Percentiles rank a stretch among this genome's conserved stretches.
These are phyloP conservation scores for Diorhabda carinulata DNA, from an alignment of 1,140 invertebrate species.

Conservation along the genomic window DNA sequence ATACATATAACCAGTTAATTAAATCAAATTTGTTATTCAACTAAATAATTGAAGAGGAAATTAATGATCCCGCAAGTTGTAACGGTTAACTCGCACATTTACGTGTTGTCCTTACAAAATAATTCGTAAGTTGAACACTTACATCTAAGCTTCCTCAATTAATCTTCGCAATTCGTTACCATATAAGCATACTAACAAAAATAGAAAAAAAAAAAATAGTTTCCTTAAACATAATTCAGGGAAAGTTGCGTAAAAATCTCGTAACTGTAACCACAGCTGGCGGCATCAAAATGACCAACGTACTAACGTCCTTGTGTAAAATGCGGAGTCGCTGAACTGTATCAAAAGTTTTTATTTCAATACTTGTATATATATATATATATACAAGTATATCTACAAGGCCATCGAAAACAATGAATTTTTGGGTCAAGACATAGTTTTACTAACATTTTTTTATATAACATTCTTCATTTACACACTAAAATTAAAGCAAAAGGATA, in stretches of 20 bases:
- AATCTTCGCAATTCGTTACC: not conserved
- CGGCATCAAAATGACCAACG: not conserved
- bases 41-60: too few relatives aligned
- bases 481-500: too few relatives aligned
- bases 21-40: too few relatives aligned
- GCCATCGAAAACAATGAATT: not conserved
- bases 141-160: not conserved
- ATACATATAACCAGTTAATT: too few relatives aligned
- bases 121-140: not conserved
- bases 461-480: too few relatives aligned
- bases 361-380: not conserved
- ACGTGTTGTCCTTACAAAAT: not conserved
- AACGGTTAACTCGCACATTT: not conserved
- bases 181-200: not conserved
- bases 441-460: not conserved
- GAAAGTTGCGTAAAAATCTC: conserved; percentile 2
- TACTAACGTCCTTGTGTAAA: not conserved
- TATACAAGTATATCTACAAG: not conserved
- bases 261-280: not conserved
- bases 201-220: not conserved
- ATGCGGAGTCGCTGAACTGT: conserved; percentile 1
- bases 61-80: too few relatives aligned
- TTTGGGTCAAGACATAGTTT: not conserved
- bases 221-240: conserved; percentile 2
- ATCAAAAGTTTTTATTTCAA: not conserved